Percentiles rank a stretch among this genome's conserved stretches.
Conservation (phyloP, 2,888 invertebrate species). For the Plemyria rubiginata region DNA sequence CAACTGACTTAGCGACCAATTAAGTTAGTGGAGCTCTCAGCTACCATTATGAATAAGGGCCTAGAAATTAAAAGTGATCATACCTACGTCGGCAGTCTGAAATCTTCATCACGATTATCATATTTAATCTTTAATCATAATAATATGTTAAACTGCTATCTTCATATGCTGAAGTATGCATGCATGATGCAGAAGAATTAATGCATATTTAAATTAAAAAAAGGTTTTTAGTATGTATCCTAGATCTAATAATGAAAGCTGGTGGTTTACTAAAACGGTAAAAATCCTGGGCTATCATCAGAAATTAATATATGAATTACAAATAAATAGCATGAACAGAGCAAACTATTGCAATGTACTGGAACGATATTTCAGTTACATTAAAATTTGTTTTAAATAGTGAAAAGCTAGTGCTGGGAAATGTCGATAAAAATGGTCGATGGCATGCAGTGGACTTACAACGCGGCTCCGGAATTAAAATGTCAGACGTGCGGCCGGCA, state of each 20-base stretch:
- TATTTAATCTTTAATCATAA: too few relatives aligned
- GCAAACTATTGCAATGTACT: neutral
- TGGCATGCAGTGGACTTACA: constrained; percentile 69
- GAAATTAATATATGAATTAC: neutral
- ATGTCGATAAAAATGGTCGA: constrained; percentile 77
- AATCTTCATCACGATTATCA: neutral
- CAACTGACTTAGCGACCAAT: too few relatives aligned
- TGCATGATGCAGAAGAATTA: neutral
- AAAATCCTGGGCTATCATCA: too few relatives aligned
- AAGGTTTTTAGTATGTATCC: neutral
- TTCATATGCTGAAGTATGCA: too few relatives aligned
- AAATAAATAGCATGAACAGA: neutral
- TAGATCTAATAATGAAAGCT: neutral
- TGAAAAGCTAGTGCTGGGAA: constrained; percentile 59
- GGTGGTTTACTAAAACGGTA: too few relatives aligned
- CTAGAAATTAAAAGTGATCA: too few relatives aligned
- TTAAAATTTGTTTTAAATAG: constrained; percentile 52
- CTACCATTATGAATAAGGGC: too few relatives aligned
- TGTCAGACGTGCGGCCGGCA: constrained; percentile 82
- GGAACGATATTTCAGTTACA: constrained; percentile 15
- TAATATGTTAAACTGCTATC: too few relatives aligned
- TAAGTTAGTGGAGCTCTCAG: too few relatives aligned
- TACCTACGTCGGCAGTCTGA: neutral
- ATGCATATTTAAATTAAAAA: too few relatives aligned
- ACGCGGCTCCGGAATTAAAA: constrained; percentile 82